phyloP scores from a whole-genome alignment of 2,113 vertebrate species.

The Fulica atra region DNA sequence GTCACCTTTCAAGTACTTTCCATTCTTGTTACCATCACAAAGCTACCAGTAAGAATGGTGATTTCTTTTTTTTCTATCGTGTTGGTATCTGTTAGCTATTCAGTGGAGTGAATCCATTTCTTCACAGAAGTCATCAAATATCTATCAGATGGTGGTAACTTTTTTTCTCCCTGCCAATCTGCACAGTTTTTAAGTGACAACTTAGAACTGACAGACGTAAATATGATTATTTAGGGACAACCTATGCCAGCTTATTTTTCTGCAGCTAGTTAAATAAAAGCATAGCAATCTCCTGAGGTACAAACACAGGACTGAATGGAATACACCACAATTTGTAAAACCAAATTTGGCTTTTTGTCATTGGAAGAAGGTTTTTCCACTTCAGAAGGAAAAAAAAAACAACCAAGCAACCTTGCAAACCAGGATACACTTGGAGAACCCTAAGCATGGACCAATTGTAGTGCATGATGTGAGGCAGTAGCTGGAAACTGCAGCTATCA shows the following conservation, averaged over 20 bases:
- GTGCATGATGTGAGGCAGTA: not conserved
- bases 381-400: not conserved
- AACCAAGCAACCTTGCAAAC: not conserved
- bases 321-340: not conserved
- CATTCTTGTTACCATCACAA: not conserved
- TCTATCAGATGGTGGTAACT: not conserved
- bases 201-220: not conserved
- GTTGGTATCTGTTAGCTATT: slow-evolving; percentile 15
- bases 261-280: not conserved
- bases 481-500: not conserved
- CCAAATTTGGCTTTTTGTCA: not conserved
- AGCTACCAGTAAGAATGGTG: not conserved
- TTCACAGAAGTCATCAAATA: not conserved
- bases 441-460: not conserved
- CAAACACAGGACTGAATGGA: not conserved
- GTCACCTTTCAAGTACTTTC: slow-evolving; percentile 12
- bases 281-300: not conserved
- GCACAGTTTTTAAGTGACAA: slow-evolving; percentile 18
- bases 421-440: not conserved
- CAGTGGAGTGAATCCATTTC: slow-evolving; percentile 37
- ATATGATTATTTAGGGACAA: not conserved
- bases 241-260: not conserved
- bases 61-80: not conserved
- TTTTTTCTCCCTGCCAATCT: not conserved
- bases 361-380: not conserved